Conservation (phyloP, 1,140 invertebrate genomes). For the Leguminivora glycinivorella region DNA sequence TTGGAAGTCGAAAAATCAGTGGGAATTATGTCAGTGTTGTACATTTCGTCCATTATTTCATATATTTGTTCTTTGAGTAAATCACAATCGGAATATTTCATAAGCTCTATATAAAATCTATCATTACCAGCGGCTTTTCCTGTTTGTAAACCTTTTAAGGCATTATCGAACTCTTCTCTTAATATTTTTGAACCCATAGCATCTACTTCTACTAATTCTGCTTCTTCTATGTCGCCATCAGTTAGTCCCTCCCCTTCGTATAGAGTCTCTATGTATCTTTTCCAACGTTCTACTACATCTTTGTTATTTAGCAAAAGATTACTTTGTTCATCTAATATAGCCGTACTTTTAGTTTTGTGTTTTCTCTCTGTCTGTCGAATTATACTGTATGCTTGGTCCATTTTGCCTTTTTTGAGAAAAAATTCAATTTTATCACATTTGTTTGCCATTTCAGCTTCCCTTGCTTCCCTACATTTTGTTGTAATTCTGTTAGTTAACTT, state of each 20-base stretch:
- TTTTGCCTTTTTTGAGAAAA: not conserved
- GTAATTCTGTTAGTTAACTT: not conserved
- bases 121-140: conserved; percentile 9
- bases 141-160: not conserved
- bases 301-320: not conserved
- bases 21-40: not conserved
- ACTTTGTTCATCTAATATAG: not conserved
- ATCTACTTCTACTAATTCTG: not conserved
- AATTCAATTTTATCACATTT: not conserved
- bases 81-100: conserved; percentile 13
- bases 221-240: not conserved
- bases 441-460: not conserved
- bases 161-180: not conserved
- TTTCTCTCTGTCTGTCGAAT: not conserved
- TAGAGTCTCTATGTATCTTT: conserved; percentile 1
- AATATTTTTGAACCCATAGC: not conserved
- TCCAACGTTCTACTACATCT: conserved; percentile 6
- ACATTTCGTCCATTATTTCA: conserved; percentile 1
- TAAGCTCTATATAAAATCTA: not conserved
- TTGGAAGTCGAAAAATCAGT: not conserved
- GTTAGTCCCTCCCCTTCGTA: not conserved
- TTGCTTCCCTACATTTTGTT: not conserved
- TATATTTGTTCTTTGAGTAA: not conserved
- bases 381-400: not conserved
- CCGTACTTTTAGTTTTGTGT: not conserved